A percentile compares a stretch with the other conserved stretches of the same genome.
These are phyloP conservation scores for Erebia ligea DNA, from an alignment of 2,888 invertebrate genomes.

Conservation along the genomic window DNA sequence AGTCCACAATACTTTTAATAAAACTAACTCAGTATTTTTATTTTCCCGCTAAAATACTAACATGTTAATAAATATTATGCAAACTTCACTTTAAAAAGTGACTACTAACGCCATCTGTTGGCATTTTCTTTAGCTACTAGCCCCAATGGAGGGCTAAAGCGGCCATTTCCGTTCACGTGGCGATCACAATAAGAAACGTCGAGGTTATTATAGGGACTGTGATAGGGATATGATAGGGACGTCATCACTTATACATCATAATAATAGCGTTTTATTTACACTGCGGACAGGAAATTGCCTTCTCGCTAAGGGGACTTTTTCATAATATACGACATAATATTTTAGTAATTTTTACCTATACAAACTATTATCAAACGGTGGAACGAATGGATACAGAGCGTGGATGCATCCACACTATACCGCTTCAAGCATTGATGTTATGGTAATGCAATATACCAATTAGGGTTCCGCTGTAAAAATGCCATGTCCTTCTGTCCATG, in stretches of 20 bases:
- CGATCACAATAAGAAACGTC: constrained; percentile 62
- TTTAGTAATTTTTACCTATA: background rate
- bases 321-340: too few relatives aligned
- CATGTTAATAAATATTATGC: background rate
- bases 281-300: constrained; percentile 72
- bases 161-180: constrained; percentile 78
- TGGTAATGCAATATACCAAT: too few relatives aligned
- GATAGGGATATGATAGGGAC: constrained; percentile 57
- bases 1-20: background rate
- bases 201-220: constrained; percentile 58
- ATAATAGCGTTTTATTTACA: constrained; percentile 72
- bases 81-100: background rate
- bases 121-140: constrained; percentile 37
- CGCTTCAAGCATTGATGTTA: too few relatives aligned
- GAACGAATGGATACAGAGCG: too few relatives aligned
- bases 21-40: background rate
- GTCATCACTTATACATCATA: constrained; percentile 71
- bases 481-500: too few relatives aligned
- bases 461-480: too few relatives aligned
- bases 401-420: too few relatives aligned
- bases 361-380: too few relatives aligned
- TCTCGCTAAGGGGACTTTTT: constrained; percentile 46
- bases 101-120: constrained; percentile 63
- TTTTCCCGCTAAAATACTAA: background rate
- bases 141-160: constrained; percentile 47